Base-by-base conservation (phyloP, 2,888 invertebrate species). In the Slavum lentiscoides region DNA sequence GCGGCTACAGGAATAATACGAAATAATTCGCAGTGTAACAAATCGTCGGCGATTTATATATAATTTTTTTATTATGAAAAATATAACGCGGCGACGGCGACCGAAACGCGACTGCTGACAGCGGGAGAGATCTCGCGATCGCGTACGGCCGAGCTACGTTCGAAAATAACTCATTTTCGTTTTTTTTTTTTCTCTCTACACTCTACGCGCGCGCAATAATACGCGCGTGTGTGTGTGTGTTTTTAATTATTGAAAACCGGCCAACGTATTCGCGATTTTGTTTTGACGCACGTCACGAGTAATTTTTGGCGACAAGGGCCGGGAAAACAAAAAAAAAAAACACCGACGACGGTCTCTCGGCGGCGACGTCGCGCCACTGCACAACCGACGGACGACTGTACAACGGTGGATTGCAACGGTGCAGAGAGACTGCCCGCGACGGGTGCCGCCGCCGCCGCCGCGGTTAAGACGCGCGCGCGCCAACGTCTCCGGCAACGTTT, bases 101-200 rank as follows among this genome's bases (percentile, higher is more conserved):
- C 72, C 43, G 70, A 58, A 70, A 70, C 70, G 58, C 37, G 55
- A 69, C 69, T 21, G n/a, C 69, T 21, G n/a, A 17, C 37, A 11
- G 17, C 15, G 13, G 23, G n/a, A n/a, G n/a, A 3, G 62, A 19
- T 19, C 58, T 7, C n/a, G 58, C 30, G 30, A 30, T 30, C 2
- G 4, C 4, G 30, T 30, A 39, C 39, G 39, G 8, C 4, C 30
- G 30, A 30, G 30, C 30, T 23, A n/a, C 49, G 68, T 68, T 69
- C 76, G 61, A 76, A 76, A 76, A 76, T 76, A 76, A 53, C 76
- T 76, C 43, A 5, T 59, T 37, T n/a, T 30, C 30, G 66, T 58
- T 55, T 70, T 72, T 59, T 37, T 1, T 72, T 3, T 11, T 13
- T 37, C 21, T 73, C 30, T 30, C 53, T 64, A 55, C 55, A 5